Evolutionary conservation across 2,797 vertebrate genomes (phyloP).

Genomic region (Myotis myotis): DNA sequence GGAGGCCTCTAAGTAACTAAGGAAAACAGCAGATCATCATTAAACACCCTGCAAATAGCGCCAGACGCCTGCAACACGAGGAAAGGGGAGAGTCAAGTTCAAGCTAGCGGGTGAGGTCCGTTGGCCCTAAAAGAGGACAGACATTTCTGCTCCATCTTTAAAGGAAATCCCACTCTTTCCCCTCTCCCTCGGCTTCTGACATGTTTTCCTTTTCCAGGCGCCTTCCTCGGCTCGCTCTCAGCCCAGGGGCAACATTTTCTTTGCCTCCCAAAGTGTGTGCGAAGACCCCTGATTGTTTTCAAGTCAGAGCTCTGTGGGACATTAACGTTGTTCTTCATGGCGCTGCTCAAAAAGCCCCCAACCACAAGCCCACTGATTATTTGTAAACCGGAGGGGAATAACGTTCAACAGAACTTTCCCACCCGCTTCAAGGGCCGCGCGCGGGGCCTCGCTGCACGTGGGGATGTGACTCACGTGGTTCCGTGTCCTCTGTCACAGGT

Average conservation of each 20-base stretch:
- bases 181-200: background rate
- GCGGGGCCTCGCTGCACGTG: fast-evolving
- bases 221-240: conserved; percentile 37
- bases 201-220: conserved; percentile 13
- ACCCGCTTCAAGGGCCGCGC: background rate
- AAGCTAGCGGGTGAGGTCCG: background rate
- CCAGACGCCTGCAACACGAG: background rate
- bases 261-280: conserved; percentile 54
- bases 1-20: background rate
- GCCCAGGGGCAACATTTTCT: conserved; percentile 52
- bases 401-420: background rate
- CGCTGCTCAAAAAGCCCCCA: background rate
- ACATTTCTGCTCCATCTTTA: background rate
- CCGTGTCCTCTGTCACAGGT: conserved; percentile 83
- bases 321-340: background rate
- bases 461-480: background rate
- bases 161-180: background rate
- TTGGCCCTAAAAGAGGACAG: background rate
- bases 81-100: background rate
- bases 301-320: conserved; percentile 37
- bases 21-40: background rate
- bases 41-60: background rate
- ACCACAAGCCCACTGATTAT: background rate
- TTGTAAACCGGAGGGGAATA: conserved; percentile 5
- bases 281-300: conserved; percentile 58